These are phyloP conservation scores for Thyatira batis DNA, from an alignment of 2,888 invertebrate species.

Conservation along the genomic window DNA sequence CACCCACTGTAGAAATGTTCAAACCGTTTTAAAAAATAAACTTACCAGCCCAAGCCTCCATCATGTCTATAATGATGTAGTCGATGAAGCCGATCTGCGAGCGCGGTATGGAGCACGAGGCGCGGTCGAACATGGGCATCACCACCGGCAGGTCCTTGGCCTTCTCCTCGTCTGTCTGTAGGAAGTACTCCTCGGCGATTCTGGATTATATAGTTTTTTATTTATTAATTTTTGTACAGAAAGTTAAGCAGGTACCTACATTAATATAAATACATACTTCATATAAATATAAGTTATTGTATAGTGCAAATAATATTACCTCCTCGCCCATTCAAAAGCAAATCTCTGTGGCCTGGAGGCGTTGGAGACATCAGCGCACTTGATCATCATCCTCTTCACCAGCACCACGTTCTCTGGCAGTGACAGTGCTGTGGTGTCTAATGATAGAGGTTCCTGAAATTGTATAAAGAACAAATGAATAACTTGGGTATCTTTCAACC, in stretches of 20 bases:
- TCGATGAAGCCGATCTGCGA: slow-evolving; percentile 99
- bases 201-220: too few species aligned
- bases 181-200: slow-evolving; percentile 98
- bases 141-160: slow-evolving; percentile 94
- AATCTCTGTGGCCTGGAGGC: slow-evolving; percentile 93
- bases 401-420: slow-evolving; percentile 92
- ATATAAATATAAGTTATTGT: too few species aligned
- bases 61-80: slow-evolving; percentile 98
- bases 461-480: too few species aligned
- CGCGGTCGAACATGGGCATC: slow-evolving; percentile 99
- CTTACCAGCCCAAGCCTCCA: slow-evolving; percentile 97
- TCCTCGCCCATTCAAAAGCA: slow-evolving; percentile 95
- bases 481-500: too few species aligned
- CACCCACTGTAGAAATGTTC: too few species aligned
- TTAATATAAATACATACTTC: too few species aligned
- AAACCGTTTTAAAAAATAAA: slow-evolving; percentile 20
- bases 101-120: slow-evolving; percentile 97
- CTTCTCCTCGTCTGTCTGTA: slow-evolving; percentile 98
- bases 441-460: slow-evolving; percentile 67
- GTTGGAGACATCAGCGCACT: slow-evolving; percentile 99
- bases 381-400: slow-evolving; percentile 98
- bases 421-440: slow-evolving; percentile 76
- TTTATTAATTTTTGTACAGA: too few species aligned
- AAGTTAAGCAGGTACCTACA: too few species aligned
- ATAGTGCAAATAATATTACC: slow-evolving; percentile 56